phyloP scores from a whole-genome alignment of 1,140 invertebrate genomes.

The Samia ricini region DNA sequence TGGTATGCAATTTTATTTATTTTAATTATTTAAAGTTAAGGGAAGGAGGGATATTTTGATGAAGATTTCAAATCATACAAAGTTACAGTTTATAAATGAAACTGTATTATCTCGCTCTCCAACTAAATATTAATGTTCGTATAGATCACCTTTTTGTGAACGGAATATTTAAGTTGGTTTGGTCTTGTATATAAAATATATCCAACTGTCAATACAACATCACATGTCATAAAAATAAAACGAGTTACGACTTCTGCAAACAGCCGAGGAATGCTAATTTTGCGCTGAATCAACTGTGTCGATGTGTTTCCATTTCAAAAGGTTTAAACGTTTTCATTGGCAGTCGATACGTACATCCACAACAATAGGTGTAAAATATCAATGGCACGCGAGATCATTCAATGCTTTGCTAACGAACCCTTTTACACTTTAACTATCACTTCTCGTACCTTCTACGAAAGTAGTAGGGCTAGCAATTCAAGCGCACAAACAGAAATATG shows the following conservation, averaged over 20 bases:
- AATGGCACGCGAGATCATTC: constrained; percentile 8
- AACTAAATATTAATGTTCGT: not conserved
- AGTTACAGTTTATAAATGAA: not conserved
- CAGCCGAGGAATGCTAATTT: not conserved
- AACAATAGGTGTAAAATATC: constrained; percentile 16
- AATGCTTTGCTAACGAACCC: constrained; percentile 24
- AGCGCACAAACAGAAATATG: not conserved
- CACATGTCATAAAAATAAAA: constrained; percentile 1
- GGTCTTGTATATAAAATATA: not conserved
- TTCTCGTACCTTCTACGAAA: constrained; percentile 4
- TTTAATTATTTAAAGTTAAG: too few relatives aligned
- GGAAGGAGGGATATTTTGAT: too few relatives aligned
- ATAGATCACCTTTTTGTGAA: not conserved
- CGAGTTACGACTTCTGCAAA: not conserved
- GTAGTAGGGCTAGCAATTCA: not conserved
- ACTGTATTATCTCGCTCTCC: not conserved
- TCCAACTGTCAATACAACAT: not conserved
- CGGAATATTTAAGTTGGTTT: not conserved
- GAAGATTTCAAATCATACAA: not conserved
- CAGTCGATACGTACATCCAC: not conserved
- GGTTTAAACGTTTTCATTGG: not conserved
- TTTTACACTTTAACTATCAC: constrained; percentile 16
- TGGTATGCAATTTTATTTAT: too few relatives aligned
- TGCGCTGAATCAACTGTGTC: not conserved
- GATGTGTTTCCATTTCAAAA: not conserved